Conservation (phyloP, 2,797 vertebrate species). For the Orientallactaga sibirica region DNA sequence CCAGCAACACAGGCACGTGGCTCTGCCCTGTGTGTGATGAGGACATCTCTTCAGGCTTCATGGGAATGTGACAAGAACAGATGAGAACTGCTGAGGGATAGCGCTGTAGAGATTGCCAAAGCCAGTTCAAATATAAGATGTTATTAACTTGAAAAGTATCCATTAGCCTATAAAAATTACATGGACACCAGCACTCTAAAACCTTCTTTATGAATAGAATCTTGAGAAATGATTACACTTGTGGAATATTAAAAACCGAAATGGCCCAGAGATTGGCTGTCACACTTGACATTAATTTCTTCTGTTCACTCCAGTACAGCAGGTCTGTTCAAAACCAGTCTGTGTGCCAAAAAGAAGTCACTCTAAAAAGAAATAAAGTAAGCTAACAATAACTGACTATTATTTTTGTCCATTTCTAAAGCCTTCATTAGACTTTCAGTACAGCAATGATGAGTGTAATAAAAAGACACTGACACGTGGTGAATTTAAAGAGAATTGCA, state of each 20-base stretch:
- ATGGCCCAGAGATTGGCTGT: constrained; percentile 71
- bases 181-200: constrained; percentile 54
- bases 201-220: constrained; percentile 77
- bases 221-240: constrained; percentile 79
- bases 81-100: not conserved
- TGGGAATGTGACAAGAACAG: not conserved
- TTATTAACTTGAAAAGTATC: constrained; percentile 77
- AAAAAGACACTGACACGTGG: not conserved
- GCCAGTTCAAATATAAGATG: constrained; percentile 49
- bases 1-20: not conserved
- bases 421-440: constrained; percentile 40
- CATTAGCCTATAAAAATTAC: constrained; percentile 81
- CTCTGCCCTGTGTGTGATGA: not conserved
- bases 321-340: constrained; percentile 60
- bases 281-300: constrained; percentile 77
- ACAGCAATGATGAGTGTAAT: constrained; percentile 25
- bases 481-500: constrained; percentile 34
- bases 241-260: constrained; percentile 76
- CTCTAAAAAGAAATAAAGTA: constrained; percentile 53
- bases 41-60: not conserved
- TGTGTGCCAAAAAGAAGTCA: constrained; percentile 63
- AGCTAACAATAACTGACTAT: constrained; percentile 3
- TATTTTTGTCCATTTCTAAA: constrained; percentile 44
- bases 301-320: constrained; percentile 60
- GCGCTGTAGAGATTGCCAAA: constrained; percentile 33